Evolutionary conservation across 1,140 invertebrate genomes (phyloP).

Genomic region (Drepana arcuata): DNA sequence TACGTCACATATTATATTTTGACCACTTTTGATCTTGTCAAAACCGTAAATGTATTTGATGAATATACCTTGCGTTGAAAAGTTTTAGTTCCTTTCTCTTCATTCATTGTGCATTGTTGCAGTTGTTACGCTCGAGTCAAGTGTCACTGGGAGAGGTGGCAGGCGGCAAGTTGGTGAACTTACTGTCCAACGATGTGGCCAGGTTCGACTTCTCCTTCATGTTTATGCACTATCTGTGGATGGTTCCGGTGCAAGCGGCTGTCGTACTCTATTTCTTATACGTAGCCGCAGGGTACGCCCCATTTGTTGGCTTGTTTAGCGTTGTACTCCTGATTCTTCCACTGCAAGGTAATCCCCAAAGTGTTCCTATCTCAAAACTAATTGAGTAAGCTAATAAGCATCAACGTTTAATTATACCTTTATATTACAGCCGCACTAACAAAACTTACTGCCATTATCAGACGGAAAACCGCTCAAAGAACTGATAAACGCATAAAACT

Average conservation of each 20-base stretch:
- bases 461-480: conserved; percentile 73
- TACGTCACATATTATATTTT: no score
- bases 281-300: conserved; percentile 72
- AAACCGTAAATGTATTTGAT: no score
- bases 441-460: conserved; percentile 37
- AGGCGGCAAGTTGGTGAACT: conserved; percentile 79
- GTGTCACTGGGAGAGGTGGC: neutral
- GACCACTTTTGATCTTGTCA: no score
- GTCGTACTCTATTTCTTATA: conserved; percentile 79
- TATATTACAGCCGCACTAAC: conserved; percentile 39
- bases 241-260: conserved; percentile 78
- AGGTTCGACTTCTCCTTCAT: conserved; percentile 76
- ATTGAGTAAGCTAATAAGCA: neutral
- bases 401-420: conserved; percentile 1
- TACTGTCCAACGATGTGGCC: conserved; percentile 86
- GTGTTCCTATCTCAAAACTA: conserved; percentile 1
- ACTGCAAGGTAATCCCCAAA: conserved; percentile 74
- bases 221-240: conserved; percentile 77
- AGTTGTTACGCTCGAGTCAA: neutral
- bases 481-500: conserved; percentile 86
- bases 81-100: no score
- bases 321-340: conserved; percentile 76
- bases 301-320: conserved; percentile 73
- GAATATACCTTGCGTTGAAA: no score
- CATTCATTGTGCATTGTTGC: no score